phyloP scores from a whole-genome alignment of 2,113 vertebrate genomes.

The Serilophus lunatus region DNA sequence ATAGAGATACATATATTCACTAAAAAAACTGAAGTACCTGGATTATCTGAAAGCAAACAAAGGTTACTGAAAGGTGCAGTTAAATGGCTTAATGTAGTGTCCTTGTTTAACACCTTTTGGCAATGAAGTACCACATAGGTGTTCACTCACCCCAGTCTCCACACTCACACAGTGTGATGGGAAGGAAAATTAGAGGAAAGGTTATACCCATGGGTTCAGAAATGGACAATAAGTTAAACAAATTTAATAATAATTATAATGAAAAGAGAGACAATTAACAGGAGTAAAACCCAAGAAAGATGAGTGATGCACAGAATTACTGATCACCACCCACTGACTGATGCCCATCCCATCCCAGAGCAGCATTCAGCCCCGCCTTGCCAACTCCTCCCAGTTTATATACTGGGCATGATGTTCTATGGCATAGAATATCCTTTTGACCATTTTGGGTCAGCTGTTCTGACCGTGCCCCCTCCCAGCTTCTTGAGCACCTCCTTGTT shows the following conservation, averaged over 20 bases:
- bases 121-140: background rate
- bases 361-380: rapidly evolving
- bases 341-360: background rate
- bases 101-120: background rate
- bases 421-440: background rate
- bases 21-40: background rate
- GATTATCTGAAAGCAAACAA: background rate
- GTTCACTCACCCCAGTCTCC: background rate
- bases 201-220: background rate
- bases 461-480: background rate
- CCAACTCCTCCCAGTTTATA: background rate
- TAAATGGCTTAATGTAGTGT: background rate
- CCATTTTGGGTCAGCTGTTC: background rate
- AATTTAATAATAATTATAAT: background rate
- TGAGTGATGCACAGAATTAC: rapidly evolving
- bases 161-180: background rate
- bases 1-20: background rate
- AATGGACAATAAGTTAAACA: background rate
- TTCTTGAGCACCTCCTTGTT: background rate
- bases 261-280: background rate
- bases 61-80: background rate
- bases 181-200: background rate
- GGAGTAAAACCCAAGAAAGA: background rate
- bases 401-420: background rate
- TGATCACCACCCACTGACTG: background rate